Conservation (phyloP, 2,113 vertebrate species). For the Paramisgurnus dabryanus region DNA sequence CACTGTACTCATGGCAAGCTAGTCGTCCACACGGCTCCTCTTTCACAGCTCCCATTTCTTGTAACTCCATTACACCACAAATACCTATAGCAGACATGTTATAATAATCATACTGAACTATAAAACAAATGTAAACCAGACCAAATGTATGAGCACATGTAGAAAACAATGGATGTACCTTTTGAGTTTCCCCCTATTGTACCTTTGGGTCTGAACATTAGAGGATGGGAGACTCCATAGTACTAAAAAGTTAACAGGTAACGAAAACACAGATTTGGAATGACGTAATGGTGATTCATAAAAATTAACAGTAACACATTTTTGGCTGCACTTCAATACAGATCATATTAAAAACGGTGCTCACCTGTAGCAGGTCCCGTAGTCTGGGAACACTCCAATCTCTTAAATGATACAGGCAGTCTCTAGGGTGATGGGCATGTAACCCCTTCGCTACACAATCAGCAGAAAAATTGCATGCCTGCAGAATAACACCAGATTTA, state of each 20-base stretch:
- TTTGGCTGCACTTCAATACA: background rate
- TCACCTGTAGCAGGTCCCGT: conserved; percentile 69
- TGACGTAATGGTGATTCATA: background rate
- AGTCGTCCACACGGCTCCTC: conserved; percentile 68
- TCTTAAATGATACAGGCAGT: conserved; percentile 78
- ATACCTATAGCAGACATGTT: conserved; percentile 49
- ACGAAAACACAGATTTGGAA: background rate
- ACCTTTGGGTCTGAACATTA: conserved; percentile 50
- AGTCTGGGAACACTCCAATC: conserved; percentile 75
- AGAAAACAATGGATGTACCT: conserved; percentile 36
- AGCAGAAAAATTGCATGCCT: conserved; percentile 71
- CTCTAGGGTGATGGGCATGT: conserved; percentile 78
- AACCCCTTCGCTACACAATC: conserved; percentile 70
- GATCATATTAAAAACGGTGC: background rate
- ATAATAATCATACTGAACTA: background rate
- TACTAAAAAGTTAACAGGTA: conserved; percentile 53
- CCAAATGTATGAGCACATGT: background rate
- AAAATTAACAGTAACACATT: too few relatives aligned
- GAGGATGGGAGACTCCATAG: conserved; percentile 61
- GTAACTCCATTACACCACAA: conserved; percentile 71
- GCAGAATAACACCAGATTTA: conserved; percentile 7
- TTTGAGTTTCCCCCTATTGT: conserved; percentile 9
- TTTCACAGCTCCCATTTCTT: conserved; percentile 51
- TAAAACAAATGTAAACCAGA: too few relatives aligned
- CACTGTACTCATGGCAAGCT: conserved; percentile 49